Evolutionary conservation across 2,113 vertebrate genomes (phyloP).

Genomic region (Malaclemys terrapin): DNA sequence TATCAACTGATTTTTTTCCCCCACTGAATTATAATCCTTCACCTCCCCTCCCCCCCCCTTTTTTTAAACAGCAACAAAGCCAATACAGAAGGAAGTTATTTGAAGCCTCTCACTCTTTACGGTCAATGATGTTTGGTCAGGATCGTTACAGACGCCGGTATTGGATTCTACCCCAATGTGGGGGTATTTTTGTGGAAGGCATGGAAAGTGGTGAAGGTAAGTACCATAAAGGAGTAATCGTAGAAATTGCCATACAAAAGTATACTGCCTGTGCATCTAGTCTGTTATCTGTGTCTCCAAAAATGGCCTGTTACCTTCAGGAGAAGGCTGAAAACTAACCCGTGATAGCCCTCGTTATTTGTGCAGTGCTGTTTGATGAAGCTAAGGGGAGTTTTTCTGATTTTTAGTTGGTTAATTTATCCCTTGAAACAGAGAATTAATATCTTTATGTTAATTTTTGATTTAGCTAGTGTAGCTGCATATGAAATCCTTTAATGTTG

Average conservation of each 20-base stretch:
- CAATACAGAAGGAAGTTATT: slow-evolving; percentile 93
- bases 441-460: background rate
- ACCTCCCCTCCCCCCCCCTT: background rate
- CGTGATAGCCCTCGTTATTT: fast-evolving
- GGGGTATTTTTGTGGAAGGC: slow-evolving; percentile 94
- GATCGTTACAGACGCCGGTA: slow-evolving; percentile 94
- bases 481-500: background rate
- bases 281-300: background rate
- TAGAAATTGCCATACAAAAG: background rate
- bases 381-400: background rate
- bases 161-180: slow-evolving; percentile 94
- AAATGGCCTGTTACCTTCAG: background rate
- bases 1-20: fast-evolving
- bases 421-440: background rate
- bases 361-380: background rate
- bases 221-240: background rate
- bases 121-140: slow-evolving; percentile 94
- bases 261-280: background rate
- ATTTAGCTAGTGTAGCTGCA: fast-evolving
- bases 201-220: slow-evolving; percentile 92
- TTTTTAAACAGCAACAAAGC: slow-evolving; percentile 89
- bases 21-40: background rate
- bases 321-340: background rate
- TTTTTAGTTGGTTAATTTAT: background rate
- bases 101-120: slow-evolving; percentile 90